phyloP scores from a whole-genome alignment of 2,113 vertebrate species.

The Castor canadensis region DNA sequence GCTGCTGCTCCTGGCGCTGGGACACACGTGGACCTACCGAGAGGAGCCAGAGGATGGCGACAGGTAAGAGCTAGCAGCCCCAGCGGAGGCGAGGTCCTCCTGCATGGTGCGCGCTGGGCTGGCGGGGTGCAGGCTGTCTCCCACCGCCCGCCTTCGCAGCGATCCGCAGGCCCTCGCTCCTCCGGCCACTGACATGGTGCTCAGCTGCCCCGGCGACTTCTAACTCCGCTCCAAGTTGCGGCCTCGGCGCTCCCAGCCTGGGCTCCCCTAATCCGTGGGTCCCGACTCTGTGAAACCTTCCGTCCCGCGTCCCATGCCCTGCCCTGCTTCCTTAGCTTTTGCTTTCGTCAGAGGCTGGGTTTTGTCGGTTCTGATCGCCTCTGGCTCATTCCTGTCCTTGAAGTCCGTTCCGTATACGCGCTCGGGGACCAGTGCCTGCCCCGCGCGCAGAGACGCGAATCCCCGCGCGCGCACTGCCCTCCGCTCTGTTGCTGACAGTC shows the following conservation, averaged over 20 bases:
- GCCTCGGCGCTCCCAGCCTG: neutral
- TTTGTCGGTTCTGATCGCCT: neutral
- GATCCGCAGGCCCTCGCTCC: neutral
- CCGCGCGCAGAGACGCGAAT: neutral
- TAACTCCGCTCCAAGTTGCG: neutral
- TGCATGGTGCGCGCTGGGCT: neutral
- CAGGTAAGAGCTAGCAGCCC: conserved; percentile 83
- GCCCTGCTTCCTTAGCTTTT: neutral
- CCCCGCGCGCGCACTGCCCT: neutral
- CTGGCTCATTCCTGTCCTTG: neutral
- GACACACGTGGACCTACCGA: conserved; percentile 91
- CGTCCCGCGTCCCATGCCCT: neutral
- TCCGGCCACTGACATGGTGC: neutral
- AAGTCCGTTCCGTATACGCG: neutral
- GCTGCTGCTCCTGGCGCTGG: conserved; percentile 86
- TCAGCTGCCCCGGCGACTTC: neutral
- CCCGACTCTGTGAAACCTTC: neutral
- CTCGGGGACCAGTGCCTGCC: neutral
- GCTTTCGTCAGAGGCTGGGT: neutral
- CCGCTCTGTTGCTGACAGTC: neutral
- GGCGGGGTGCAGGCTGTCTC: neutral
- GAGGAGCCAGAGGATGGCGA: conserved; percentile 88
- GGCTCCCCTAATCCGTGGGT: neutral
- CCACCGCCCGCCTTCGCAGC: fast-evolving
- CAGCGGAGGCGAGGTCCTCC: too few relatives aligned